Percentiles rank a stretch among this genome's conserved stretches.
These are phyloP conservation scores for Porites evermanni DNA, from an alignment of 92 coral and sea anemone species.

Conservation along the genomic window DNA sequence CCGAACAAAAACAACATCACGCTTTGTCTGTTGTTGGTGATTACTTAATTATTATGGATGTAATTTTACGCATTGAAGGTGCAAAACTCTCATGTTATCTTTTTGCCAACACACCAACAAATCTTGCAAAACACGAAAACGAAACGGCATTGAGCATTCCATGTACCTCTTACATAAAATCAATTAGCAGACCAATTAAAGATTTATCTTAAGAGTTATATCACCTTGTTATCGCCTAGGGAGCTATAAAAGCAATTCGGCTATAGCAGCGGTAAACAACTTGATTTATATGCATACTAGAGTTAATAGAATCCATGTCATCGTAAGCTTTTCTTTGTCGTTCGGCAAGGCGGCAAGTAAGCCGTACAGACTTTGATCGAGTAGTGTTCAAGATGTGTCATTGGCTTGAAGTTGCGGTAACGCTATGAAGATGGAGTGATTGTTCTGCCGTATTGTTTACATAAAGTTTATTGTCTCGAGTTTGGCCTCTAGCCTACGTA, in stretches of 20 bases:
- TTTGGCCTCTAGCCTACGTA: background rate
- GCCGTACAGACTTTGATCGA: slow-evolving; percentile 2
- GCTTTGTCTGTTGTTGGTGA: background rate
- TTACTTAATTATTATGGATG: background rate
- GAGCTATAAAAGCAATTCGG: slow-evolving; percentile 1
- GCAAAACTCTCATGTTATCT: background rate
- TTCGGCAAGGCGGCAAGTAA: background rate
- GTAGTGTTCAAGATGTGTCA: background rate
- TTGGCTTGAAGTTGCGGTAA: background rate
- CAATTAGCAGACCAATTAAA: slow-evolving; percentile 6
- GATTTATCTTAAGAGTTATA: slow-evolving; percentile 10
- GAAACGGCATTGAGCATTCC: background rate
- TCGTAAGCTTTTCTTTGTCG: background rate
- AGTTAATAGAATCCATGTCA: background rate
- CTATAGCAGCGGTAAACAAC: background rate
- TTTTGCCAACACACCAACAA: background rate
- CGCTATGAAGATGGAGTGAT: background rate
- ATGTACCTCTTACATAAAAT: background rate
- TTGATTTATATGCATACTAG: background rate
- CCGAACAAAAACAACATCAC: background rate
- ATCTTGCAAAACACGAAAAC: background rate
- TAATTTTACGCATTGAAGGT: background rate
- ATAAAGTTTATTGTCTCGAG: slow-evolving; percentile 6
- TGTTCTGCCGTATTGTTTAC: slow-evolving; percentile 1
- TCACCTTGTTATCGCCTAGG: slow-evolving; percentile 14